These are phyloP conservation scores for Phortica variegata DNA, from an alignment of 1,140 invertebrate species.

Conservation along the genomic window DNA sequence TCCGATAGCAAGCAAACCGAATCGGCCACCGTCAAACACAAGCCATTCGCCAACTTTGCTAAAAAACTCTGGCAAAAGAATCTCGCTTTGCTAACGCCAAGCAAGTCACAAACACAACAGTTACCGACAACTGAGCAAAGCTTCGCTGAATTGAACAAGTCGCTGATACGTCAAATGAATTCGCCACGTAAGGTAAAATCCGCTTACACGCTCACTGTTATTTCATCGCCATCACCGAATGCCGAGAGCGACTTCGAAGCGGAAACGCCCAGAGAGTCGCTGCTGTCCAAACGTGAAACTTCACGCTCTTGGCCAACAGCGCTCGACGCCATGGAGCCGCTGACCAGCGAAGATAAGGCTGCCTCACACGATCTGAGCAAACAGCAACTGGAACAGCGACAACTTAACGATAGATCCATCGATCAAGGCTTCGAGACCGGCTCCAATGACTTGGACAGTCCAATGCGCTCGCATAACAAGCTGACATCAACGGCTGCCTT, in stretches of 20 bases:
- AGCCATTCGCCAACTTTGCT: conserved; percentile 1
- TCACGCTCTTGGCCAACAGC: conserved; percentile 1
- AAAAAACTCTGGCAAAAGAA: not conserved
- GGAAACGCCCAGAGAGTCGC: conserved; percentile 29
- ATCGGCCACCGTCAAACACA: conserved; percentile 22
- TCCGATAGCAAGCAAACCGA: conserved; percentile 26
- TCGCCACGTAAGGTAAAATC: conserved; percentile 44
- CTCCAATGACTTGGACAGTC: conserved; percentile 47
- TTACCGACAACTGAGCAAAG: conserved; percentile 25
- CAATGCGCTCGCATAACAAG: too few relatives aligned
- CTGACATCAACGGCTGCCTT: too few relatives aligned
- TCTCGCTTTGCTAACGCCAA: not conserved
- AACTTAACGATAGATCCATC: conserved; percentile 32
- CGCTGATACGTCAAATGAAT: conserved; percentile 36
- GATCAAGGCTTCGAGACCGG: conserved; percentile 52
- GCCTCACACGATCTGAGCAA: not conserved
- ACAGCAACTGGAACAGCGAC: not conserved
- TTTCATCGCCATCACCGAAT: conserved; percentile 41
- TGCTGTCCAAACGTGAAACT: not conserved
- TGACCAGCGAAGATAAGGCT: conserved; percentile 8
- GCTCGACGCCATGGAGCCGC: not conserved
- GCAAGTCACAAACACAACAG: not conserved
- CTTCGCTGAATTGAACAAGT: conserved; percentile 39
- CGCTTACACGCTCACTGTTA: conserved; percentile 36
- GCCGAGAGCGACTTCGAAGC: conserved; percentile 37